Evolutionary conservation across 1,140 invertebrate genomes (phyloP), one percentile per base, ranked within the genome.

Genomic region (Papilio xuthus): DNA sequence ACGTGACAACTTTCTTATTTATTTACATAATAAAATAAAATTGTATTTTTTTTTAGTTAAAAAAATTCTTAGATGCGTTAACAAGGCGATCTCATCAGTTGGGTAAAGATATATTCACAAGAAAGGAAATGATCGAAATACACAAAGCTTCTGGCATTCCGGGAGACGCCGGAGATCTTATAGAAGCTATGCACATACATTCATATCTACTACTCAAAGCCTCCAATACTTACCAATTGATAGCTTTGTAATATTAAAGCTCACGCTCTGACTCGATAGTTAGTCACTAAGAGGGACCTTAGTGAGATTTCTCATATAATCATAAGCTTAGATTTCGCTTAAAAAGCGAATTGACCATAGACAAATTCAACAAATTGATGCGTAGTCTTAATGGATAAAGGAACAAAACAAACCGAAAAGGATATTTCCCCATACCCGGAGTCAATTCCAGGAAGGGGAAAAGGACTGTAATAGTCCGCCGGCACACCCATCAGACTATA

Each of bases 151-250:
- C 96, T 6, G 91, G 95, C 60, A 94, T 96, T n/a, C 93, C 94
- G 12, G 96, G 96, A 18, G 94, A 98, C 77, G 83, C 95, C 0
- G 94, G 95, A 18, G 90, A 95, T 82, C 95, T 98, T 69, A 95
- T 99, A 53, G 95, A 95, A 69, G 96, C 96, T 71, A 94, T 99
- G 78, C 98, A 99, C 87, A 95, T 97, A 83, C 96, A 98, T 92
- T 97, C 97, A 41, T 97, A 97, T 94, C 94, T 99, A 73, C 94
- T 99, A 79, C 97, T 98, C 87, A 98, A 97, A 93, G 96, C 96
- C 13, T 94, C 95, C n/a, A 96, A 97, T 90, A 94, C 96, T 18
- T 99, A 98, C 79, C 94, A 95, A 92, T 88, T 95, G 69, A 86
- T 93, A 75, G 85, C 89, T 42, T 72, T 86, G 56, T 89, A 84